Evolutionary conservation across 2,797 vertebrate genomes (phyloP).

Genomic region (Selene dorsalis): DNA sequence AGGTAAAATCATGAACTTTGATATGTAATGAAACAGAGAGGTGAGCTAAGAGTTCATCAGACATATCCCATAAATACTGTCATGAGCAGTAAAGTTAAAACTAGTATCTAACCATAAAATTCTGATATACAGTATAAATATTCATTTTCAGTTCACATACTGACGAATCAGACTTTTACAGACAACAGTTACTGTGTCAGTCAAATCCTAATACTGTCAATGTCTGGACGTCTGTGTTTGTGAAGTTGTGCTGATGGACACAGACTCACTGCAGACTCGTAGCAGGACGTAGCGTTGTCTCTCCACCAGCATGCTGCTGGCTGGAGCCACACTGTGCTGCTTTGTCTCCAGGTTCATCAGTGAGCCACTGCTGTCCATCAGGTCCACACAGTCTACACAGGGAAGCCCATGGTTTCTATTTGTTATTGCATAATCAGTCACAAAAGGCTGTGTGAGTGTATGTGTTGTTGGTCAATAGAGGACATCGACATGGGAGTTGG

Average conservation of each 20-base stretch:
- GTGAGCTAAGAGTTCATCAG: neutral
- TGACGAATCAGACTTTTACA: neutral
- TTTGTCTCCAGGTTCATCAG: slow-evolving; percentile 73
- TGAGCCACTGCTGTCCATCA: slow-evolving; percentile 77
- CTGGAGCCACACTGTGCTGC: slow-evolving; percentile 67
- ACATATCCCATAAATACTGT: too few relatives aligned
- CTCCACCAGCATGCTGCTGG: slow-evolving; percentile 74
- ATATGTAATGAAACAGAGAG: neutral
- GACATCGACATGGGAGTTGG: neutral
- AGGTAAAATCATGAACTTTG: slow-evolving; percentile 6
- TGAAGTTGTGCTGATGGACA: slow-evolving; percentile 3
- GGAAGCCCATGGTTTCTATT: neutral
- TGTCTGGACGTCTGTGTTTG: neutral
- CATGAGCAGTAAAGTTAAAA: too few relatives aligned
- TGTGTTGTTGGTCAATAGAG: neutral
- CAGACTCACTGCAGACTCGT: neutral
- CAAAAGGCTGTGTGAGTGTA: neutral
- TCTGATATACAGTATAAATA: too few relatives aligned
- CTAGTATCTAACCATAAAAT: too few relatives aligned
- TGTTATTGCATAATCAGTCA: neutral
- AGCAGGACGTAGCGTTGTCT: slow-evolving; percentile 77
- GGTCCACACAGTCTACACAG: slow-evolving; percentile 75
- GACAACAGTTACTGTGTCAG: too few relatives aligned
- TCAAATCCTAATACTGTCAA: too few relatives aligned
- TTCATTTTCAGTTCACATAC: neutral